Percentiles rank a stretch among this genome's conserved stretches.
Evolutionary conservation across 2,797 vertebrate genomes (phyloP).

Genomic region (Liparis tanakae): DNA sequence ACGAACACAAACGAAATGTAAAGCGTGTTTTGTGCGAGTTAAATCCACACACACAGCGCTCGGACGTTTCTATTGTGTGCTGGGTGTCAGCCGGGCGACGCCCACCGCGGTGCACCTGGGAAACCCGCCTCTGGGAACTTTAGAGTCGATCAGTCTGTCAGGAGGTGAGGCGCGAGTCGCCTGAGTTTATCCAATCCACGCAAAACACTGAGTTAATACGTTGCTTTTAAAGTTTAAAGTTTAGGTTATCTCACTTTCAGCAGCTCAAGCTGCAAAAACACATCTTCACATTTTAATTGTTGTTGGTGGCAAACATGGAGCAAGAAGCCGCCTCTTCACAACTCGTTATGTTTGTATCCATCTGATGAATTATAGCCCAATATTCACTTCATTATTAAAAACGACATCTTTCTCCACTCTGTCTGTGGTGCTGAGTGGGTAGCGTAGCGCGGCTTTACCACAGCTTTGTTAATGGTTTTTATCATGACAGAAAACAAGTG

Average conservation of each 20-base stretch:
- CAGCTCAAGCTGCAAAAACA: neutral
- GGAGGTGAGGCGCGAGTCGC: slow-evolving; percentile 8
- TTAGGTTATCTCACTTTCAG: neutral
- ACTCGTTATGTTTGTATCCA: neutral
- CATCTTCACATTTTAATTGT: neutral
- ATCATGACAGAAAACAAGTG: neutral
- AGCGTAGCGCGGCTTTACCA: neutral
- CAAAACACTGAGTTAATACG: neutral
- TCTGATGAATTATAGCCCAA: neutral
- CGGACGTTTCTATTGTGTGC: slow-evolving; percentile 64
- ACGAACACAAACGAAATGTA: slow-evolving; percentile 27
- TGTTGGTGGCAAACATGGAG: neutral
- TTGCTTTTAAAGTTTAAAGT: neutral
- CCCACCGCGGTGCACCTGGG: slow-evolving; percentile 65
- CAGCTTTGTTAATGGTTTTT: neutral
- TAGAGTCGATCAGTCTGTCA: slow-evolving; percentile 38
- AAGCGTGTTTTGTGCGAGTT: slow-evolving; percentile 41
- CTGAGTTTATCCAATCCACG: neutral
- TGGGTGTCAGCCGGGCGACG: slow-evolving; percentile 64
- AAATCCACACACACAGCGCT: slow-evolving; percentile 55
- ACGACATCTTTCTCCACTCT: neutral
- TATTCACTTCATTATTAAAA: neutral
- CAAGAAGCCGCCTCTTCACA: neutral
- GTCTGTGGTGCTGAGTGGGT: neutral
- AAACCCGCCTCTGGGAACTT: slow-evolving; percentile 64